These are phyloP conservation scores for Euborellia annulipes DNA, from an alignment of 1,140 invertebrate species.

Conservation along the genomic window DNA sequence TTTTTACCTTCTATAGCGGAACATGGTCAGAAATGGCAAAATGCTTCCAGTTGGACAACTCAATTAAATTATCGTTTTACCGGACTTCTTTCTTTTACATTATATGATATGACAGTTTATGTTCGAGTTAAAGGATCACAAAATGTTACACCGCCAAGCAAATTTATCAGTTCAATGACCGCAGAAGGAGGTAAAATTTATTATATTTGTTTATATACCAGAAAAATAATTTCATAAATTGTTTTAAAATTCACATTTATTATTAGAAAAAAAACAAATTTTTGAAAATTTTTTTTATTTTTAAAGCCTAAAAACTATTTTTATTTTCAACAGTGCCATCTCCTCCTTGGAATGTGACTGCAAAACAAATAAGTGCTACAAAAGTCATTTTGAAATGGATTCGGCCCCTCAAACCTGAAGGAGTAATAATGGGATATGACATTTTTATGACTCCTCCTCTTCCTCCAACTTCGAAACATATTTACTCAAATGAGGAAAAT, in stretches of 20 bases:
- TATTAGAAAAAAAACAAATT: too few species aligned
- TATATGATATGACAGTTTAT: conserved; percentile 64
- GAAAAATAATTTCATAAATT: too few species aligned
- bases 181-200: conserved; percentile 37
- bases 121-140: conserved; percentile 36
- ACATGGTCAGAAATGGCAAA: conserved; percentile 13
- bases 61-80: conserved; percentile 39
- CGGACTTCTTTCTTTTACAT: conserved; percentile 46
- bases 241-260: too few species aligned
- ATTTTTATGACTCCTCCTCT: conserved; percentile 41
- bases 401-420: conserved; percentile 41
- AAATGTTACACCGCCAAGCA: conserved; percentile 37
- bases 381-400: conserved; percentile 50
- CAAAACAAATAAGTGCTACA: conserved; percentile 42
- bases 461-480: conserved; percentile 27
- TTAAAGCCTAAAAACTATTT: conserved; percentile 8
- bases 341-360: conserved; percentile 43
- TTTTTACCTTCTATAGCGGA: conserved; percentile 41
- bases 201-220: conserved; percentile 4
- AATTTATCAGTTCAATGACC: conserved; percentile 42
- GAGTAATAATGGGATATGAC: conserved; percentile 43
- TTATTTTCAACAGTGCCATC: conserved; percentile 37
- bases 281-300: conserved; percentile 8
- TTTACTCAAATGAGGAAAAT: conserved; percentile 24
- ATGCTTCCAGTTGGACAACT: conserved; percentile 30